phyloP scores from a whole-genome alignment of 1,140 invertebrate species.

The Diploscapter pachys region DNA sequence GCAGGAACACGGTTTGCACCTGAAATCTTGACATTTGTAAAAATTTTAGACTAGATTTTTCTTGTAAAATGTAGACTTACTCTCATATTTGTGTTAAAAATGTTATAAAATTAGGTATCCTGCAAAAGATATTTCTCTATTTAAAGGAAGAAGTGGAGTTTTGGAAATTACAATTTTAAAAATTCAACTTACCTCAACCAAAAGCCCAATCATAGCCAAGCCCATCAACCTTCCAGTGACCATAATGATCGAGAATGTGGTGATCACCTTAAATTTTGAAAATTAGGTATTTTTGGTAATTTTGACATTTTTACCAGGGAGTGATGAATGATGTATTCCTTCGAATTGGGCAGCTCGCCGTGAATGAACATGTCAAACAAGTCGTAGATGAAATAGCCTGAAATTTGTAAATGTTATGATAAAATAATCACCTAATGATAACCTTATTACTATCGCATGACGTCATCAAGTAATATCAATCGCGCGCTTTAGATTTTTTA shows the following conservation, averaged over 20 bases:
- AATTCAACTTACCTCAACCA: slow-evolving; percentile 19
- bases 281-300: background rate
- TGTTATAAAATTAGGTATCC: background rate
- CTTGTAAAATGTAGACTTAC: no score
- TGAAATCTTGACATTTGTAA: background rate
- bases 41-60: no score
- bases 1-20: slow-evolving; percentile 30
- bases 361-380: slow-evolving; percentile 32
- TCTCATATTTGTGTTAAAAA: no score
- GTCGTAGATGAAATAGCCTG: slow-evolving; percentile 32
- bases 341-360: slow-evolving; percentile 20
- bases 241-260: slow-evolving; percentile 28
- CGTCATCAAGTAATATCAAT: no score
- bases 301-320: slow-evolving; percentile 17
- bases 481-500: no score
- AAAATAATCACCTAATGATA: no score
- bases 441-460: no score
- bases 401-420: background rate
- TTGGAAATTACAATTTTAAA: background rate
- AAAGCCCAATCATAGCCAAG: slow-evolving; percentile 30
- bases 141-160: background rate
- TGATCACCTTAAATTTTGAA: slow-evolving; percentile 26
- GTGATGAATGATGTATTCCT: slow-evolving; percentile 36
- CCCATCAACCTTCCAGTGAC: slow-evolving; percentile 23
- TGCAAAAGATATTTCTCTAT: no score